These are phyloP conservation scores for Phaedon cochleariae DNA, from an alignment of 2,888 invertebrate species.

Conservation along the genomic window DNA sequence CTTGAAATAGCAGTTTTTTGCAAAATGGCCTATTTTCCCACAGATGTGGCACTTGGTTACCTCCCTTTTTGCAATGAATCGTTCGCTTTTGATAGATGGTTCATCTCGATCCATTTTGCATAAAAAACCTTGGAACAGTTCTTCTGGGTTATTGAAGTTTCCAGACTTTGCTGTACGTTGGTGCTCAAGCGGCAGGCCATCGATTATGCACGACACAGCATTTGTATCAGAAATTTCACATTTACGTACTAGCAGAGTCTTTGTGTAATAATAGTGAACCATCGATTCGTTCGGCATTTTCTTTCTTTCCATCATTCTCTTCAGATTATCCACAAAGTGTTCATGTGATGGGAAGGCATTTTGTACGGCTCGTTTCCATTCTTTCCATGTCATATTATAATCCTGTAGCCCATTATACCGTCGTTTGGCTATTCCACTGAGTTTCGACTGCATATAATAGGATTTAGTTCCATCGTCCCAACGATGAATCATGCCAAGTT, in stretches of 20 bases:
- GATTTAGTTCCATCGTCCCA: no score
- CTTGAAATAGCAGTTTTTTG: no score
- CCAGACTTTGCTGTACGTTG: constrained; percentile 12
- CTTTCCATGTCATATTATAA: background rate
- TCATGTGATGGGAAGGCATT: constrained; percentile 41
- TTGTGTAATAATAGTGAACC: constrained; percentile 10
- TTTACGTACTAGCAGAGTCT: background rate
- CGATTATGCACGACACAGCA: no score
- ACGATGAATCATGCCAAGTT: no score
- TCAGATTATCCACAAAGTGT: constrained; percentile 45
- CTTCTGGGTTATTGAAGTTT: constrained; percentile 12
- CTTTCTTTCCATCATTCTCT: constrained; percentile 44
- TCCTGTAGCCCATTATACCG: no score
- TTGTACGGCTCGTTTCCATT: constrained; percentile 43
- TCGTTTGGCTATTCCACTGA: no score
- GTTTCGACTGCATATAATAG: no score
- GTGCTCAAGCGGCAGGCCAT: background rate
- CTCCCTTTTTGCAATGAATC: background rate
- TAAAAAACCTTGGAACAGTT: constrained; percentile 14
- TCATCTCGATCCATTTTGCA: constrained; percentile 7
- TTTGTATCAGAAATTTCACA: background rate
- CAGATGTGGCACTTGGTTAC: background rate
- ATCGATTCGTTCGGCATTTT: constrained; percentile 26
- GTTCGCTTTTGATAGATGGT: background rate
- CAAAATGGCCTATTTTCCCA: background rate